Base-by-base conservation (phyloP, 2,797 vertebrate species). In the Cetoscarus ocellatus region DNA sequence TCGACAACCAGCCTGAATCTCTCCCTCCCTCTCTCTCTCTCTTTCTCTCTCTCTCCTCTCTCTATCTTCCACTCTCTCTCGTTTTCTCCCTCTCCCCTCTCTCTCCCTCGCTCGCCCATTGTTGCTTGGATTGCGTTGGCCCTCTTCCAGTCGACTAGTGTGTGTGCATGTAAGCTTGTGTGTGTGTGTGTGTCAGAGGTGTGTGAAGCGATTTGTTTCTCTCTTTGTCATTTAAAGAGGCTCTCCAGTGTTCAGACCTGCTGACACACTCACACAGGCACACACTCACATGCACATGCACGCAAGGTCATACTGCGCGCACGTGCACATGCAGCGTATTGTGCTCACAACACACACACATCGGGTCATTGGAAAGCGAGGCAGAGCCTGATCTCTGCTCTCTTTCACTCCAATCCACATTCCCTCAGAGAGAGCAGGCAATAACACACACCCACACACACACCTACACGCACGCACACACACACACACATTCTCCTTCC, bases 221-320 rank as follows among this genome's bases (percentile, higher is more conserved):
- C 57, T 61, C 74, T 74, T 77, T 84, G 68, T 75, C 74, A 78
- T 85, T 81, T 87, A 83, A 83, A 87, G 80, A 75, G 75, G 47
- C 59, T 82, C 81, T 71, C 58, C 54, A 65, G 66, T 71, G 70
- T 58, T 69, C 72, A 83, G 52, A 73, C 57, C 42, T 43, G 7
- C 71, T 34, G 12, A 27, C 61, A 73, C 64, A 70, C 61, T 72
- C 67, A 48, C 67, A 69, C 2, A 13, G 38, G 7, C 59, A 63
- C 58, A 38, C 51, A 40, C 48, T 55, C 66, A 61, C 78, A 57
- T 45, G 55, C 2, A 14, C 60, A 39, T 59, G 65, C 57, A 38
- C 36, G 35, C 52, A 70, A 17, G 54, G 50, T 52, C 50, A 52
- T 52, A 34, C n/a, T 67, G 34, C 17, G 53, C n/a, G 35, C 47